phyloP scores from a whole-genome alignment of 1,140 invertebrate species.

The Spodoptera litura region DNA sequence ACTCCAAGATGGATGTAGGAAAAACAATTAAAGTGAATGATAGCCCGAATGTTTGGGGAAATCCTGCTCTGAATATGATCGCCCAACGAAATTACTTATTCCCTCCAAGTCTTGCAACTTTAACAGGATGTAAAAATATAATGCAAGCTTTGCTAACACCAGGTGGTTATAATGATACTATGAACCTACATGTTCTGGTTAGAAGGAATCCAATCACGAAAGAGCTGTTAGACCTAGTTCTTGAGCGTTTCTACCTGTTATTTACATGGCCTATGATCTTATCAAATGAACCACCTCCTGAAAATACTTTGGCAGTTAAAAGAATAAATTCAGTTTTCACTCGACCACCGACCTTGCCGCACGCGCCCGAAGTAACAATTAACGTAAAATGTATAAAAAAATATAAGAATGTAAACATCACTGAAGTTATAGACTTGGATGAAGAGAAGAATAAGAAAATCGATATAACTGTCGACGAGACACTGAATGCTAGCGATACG shows the following conservation, averaged over 20 bases:
- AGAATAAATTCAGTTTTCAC: slow-evolving; percentile 7
- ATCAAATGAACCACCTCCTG: slow-evolving; percentile 63
- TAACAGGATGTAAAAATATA: slow-evolving; percentile 72
- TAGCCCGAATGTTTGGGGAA: slow-evolving; percentile 72
- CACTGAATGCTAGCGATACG: not conserved
- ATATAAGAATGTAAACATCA: slow-evolving; percentile 11
- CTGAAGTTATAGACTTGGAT: slow-evolving; percentile 27
- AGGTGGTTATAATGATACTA: slow-evolving; percentile 20
- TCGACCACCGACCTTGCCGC: slow-evolving; percentile 8
- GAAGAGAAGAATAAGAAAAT: not conserved
- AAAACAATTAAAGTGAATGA: slow-evolving; percentile 52
- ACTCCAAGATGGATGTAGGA: slow-evolving; percentile 67
- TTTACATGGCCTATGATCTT: slow-evolving; percentile 78
- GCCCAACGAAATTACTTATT: slow-evolving; percentile 61
- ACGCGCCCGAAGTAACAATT: slow-evolving; percentile 31
- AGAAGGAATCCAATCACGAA: slow-evolving; percentile 64
- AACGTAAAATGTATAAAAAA: slow-evolving; percentile 35
- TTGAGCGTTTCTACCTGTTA: slow-evolving; percentile 72
- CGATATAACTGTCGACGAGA: not conserved
- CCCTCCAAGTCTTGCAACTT: slow-evolving; percentile 76
- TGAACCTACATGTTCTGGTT: slow-evolving; percentile 57
- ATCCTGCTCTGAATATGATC: slow-evolving; percentile 45
- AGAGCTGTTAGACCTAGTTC: slow-evolving; percentile 61
- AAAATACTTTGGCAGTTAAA: not conserved
- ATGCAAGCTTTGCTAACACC: slow-evolving; percentile 58